Conservation (phyloP, 1,140 invertebrate genomes). For the Heterodera carotae region DNA sequence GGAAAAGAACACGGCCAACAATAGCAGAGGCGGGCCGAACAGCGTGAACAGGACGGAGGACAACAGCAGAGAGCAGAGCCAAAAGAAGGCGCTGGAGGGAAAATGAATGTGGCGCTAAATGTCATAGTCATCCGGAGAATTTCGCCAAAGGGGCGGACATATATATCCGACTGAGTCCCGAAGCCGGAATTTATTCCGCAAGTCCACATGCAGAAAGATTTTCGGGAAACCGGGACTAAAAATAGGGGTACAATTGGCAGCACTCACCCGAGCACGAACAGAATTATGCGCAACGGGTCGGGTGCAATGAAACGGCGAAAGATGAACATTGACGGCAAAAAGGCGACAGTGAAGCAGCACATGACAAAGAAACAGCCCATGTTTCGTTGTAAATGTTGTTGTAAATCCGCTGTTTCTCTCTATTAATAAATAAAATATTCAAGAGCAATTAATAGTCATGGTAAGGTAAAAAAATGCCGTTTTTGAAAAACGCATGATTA, state of each 20-base stretch:
- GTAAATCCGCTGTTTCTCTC: no score
- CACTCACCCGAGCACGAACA: slow-evolving; percentile 49
- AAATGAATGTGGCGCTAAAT: background rate
- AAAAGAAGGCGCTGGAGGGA: slow-evolving; percentile 45
- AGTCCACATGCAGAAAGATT: no score
- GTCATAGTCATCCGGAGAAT: no score
- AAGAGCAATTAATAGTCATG: no score
- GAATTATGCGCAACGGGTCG: slow-evolving; percentile 50
- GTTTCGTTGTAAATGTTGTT: background rate
- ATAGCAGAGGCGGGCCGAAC: slow-evolving; percentile 17
- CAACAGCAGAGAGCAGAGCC: slow-evolving; percentile 44
- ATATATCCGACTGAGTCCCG: no score
- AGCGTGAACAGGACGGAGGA: slow-evolving; percentile 39
- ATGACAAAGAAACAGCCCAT: slow-evolving; percentile 51
- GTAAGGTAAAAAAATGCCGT: no score
- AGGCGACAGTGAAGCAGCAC: slow-evolving; percentile 45
- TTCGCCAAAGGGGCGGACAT: no score
- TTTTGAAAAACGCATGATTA: background rate
- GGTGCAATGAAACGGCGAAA: slow-evolving; percentile 44
- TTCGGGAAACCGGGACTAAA: no score
- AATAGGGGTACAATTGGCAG: no score
- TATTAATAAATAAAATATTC: background rate
- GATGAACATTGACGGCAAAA: slow-evolving; percentile 41
- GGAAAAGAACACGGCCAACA: slow-evolving; percentile 36
- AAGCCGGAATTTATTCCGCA: no score